Evolutionary conservation across 2,797 vertebrate genomes (phyloP), one percentile per base, ranked within the genome.

Genomic region (Babyrousa celebensis): DNA sequence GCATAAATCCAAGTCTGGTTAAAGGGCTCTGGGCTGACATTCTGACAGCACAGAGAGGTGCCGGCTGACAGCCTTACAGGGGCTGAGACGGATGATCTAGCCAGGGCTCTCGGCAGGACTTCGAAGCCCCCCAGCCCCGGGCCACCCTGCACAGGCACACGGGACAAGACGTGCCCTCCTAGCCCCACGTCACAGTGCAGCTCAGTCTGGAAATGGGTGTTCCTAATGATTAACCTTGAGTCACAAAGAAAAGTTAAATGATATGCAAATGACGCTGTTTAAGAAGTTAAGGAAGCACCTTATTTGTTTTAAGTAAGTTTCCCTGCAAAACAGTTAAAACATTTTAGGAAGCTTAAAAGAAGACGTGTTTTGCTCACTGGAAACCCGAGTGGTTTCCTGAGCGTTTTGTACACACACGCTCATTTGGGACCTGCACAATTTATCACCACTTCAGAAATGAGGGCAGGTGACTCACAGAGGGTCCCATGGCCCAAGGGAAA

Each of bases 51-150:
- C 60, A 0, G 43, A 70, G 58, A 80, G n/a, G 94, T 40, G 83
- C 71, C 40, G 32, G 67, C n/a, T 67, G 32, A 36, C 63, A 16
- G 52, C 60, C 67, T 14, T 9, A 0, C 4, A 17, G 56, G 52
- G 36, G 25, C 36, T 4, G 23, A n/a, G 12, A 12, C 60, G 9
- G 56, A 48, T 65, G 18, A 32, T 21, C 32, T n/a, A 7, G 7
- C 15, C 1, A 17, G 27, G 3, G 20, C 79, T 32, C 0, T 5
- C 3, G 0, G 1, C 27, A 56, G 67, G 36, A 17, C 32, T 11
- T 5, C 3, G 32, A 43, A 36, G 86, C 77, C 52, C 21, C 16
- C 72, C 32, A 63, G 27, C 75, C 85, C 0, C 32, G 58, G 82
- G 74, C 54, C 86, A 15, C 29, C 21, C 9, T 1, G 16, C 8